phyloP scores from a whole-genome alignment of 1,140 invertebrate genomes.

The Heliconius eleuchia region DNA sequence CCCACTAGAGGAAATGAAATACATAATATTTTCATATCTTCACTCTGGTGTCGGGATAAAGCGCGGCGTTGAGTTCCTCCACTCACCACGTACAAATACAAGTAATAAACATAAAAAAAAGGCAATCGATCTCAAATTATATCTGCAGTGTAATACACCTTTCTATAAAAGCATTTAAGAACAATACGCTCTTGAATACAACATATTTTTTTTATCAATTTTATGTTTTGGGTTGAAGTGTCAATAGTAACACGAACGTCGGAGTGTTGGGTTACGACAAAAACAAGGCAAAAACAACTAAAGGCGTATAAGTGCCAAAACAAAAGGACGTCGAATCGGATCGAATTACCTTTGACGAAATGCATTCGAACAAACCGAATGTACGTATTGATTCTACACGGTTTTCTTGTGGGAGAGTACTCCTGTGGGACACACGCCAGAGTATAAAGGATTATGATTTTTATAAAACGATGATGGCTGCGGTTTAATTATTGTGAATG shows the following conservation, averaged over 20 bases:
- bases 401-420: constrained; percentile 40
- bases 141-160: neutral
- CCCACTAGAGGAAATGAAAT: no score
- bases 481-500: constrained; percentile 28
- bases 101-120: no score
- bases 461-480: constrained; percentile 36
- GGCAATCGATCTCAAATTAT: neutral
- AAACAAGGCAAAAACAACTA: constrained; percentile 73
- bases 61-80: no score
- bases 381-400: constrained; percentile 55
- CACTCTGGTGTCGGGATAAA: no score
- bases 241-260: constrained; percentile 75
- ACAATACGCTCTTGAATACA: constrained; percentile 26
- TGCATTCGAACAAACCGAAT: constrained; percentile 69
- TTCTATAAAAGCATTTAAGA: neutral
- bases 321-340: constrained; percentile 70
- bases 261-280: constrained; percentile 66
- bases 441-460: constrained; percentile 39
- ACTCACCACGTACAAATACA: no score
- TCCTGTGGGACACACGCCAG: constrained; percentile 34
- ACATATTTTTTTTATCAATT: constrained; percentile 52
- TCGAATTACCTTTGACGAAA: constrained; percentile 75
- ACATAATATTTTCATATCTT: no score
- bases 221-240: constrained; percentile 77
- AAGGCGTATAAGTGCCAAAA: constrained; percentile 77